These are phyloP conservation scores for Rhynchopsitta pachyrhyncha DNA, from an alignment of 2,113 vertebrate genomes.

Conservation along the genomic window DNA sequence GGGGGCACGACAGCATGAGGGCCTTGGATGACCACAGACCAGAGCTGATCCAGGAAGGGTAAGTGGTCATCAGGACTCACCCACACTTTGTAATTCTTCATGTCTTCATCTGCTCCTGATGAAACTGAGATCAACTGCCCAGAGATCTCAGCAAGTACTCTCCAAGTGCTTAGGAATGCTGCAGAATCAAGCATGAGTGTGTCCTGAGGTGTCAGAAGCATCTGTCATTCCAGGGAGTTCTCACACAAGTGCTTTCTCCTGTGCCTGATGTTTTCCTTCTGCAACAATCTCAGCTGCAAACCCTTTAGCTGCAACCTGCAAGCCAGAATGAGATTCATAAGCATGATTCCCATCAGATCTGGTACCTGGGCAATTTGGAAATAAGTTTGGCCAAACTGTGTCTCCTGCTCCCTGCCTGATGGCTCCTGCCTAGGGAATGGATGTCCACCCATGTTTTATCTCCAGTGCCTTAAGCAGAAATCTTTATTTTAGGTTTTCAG, in stretches of 20 bases:
- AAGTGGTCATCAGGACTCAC: neutral
- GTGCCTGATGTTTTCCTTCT: neutral
- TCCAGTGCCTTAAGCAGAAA: neutral
- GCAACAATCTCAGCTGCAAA: neutral
- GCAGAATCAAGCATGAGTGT: neutral
- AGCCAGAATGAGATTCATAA: neutral
- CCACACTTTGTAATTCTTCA: neutral
- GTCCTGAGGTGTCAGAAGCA: neutral
- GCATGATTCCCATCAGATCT: neutral
- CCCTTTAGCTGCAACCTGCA: neutral
- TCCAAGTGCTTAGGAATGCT: neutral
- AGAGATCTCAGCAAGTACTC: neutral
- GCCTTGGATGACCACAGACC: neutral
- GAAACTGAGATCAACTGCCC: neutral
- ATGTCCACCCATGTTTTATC: neutral
- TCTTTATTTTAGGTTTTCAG: slow-evolving; percentile 1
- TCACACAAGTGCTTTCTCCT: neutral
- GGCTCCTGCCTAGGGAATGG: neutral
- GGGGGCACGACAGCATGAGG: neutral
- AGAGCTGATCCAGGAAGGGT: neutral
- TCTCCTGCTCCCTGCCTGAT: neutral
- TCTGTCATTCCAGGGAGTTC: neutral
- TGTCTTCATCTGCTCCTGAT: neutral
- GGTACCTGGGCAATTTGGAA: neutral
- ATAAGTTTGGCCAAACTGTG: neutral